phyloP scores from a whole-genome alignment of 2,888 invertebrate genomes.

The Mamestra brassicae region DNA sequence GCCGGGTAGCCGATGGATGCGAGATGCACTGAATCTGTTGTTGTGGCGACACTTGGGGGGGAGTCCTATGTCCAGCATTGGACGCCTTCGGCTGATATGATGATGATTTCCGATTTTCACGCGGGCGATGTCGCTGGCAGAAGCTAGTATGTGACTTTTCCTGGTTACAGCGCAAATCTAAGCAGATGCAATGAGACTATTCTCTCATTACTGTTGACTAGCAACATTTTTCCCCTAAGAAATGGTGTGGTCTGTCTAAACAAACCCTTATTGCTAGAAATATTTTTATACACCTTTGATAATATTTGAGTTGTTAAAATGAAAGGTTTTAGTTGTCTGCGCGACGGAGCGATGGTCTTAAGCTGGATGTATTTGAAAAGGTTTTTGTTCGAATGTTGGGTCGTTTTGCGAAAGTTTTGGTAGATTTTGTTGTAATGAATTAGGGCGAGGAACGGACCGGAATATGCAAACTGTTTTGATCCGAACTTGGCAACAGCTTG shows the following conservation, averaged over 20 bases:
- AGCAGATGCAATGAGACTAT: neutral
- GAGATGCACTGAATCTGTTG: too few relatives aligned
- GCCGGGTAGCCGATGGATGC: too few relatives aligned
- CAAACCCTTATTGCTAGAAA: constrained; percentile 12
- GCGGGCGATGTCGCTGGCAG: too few relatives aligned
- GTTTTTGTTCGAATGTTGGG: constrained; percentile 26
- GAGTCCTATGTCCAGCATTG: too few relatives aligned
- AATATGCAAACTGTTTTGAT: constrained; percentile 42
- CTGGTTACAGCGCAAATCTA: neutral
- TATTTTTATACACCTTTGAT: constrained; percentile 19
- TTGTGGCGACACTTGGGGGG: too few relatives aligned
- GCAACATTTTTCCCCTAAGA: neutral
- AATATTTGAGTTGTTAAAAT: constrained; percentile 32
- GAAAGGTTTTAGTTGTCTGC: constrained; percentile 37
- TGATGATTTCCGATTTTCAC: too few relatives aligned
- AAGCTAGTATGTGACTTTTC: too few relatives aligned
- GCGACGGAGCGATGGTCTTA: constrained; percentile 9
- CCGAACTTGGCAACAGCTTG: constrained; percentile 41
- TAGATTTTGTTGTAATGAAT: constrained; percentile 43
- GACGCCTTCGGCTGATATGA: too few relatives aligned
- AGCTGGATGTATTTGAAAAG: constrained; percentile 39
- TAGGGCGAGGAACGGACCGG: constrained; percentile 6
- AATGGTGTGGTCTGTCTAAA: neutral
- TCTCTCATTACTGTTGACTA: too few relatives aligned
- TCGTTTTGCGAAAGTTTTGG: constrained; percentile 26